Evolutionary conservation across 2,888 invertebrate genomes (phyloP).

Genomic region (Caenorhabditis panamensis): DNA sequence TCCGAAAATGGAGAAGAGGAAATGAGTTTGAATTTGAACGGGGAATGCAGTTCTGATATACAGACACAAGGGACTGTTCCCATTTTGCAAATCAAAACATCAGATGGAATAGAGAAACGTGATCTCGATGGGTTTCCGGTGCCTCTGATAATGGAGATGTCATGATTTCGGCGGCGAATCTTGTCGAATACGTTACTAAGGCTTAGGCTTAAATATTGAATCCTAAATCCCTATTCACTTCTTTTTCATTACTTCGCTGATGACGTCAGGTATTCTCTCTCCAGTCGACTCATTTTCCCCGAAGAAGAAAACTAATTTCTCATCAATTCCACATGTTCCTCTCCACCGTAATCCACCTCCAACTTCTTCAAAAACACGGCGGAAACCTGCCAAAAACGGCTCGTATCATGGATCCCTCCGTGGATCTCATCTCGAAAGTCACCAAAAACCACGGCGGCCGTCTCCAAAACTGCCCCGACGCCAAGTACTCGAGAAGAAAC

Average conservation of each 20-base stretch:
- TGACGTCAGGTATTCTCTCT: constrained; percentile 37
- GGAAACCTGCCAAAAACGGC: constrained; percentile 46
- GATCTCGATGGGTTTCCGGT: too few relatives aligned
- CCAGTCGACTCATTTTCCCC: constrained; percentile 8
- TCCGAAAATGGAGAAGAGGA: neutral
- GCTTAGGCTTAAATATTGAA: neutral
- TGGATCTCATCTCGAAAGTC: constrained; percentile 27
- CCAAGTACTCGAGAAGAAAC: constrained; percentile 46
- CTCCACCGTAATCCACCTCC: constrained; percentile 36
- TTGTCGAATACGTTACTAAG: neutral
- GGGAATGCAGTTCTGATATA: too few relatives aligned
- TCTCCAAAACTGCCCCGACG: constrained; percentile 6
- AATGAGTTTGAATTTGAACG: neutral
- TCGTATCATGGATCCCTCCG: neutral
- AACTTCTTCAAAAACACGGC: constrained; percentile 17
- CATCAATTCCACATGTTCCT: neutral
- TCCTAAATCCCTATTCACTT: neutral
- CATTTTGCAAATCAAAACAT: too few relatives aligned
- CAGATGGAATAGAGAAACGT: too few relatives aligned
- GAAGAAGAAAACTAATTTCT: constrained; percentile 4
- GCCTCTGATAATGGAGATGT: too few relatives aligned
- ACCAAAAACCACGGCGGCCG: constrained; percentile 37
- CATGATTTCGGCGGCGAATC: too few relatives aligned
- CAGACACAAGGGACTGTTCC: too few relatives aligned
- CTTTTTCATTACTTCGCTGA: constrained; percentile 2